phyloP scores from a whole-genome alignment of 35 echinoderm and acorn worm genomes.

The Eucidaris tribuloides region DNA sequence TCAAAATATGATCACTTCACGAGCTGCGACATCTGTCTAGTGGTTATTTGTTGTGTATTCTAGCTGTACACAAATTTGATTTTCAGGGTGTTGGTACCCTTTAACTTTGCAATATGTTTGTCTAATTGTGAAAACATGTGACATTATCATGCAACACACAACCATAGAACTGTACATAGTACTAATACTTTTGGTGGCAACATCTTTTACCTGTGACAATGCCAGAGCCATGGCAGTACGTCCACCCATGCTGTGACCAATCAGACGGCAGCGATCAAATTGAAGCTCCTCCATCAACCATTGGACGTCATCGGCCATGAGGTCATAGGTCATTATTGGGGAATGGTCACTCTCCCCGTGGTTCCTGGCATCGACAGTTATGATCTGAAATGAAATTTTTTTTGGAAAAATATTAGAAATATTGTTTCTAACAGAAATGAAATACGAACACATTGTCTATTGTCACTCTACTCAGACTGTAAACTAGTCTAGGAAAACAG shows the following conservation, averaged over 20 bases:
- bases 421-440: neutral
- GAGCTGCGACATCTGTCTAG: too few species aligned
- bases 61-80: too few species aligned
- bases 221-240: constrained; percentile 73
- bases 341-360: constrained; percentile 85
- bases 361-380: constrained; percentile 91
- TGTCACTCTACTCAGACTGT: neutral
- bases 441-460: neutral
- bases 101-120: too few species aligned
- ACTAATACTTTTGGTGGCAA: neutral
- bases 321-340: constrained; percentile 58
- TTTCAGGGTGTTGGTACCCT: too few species aligned
- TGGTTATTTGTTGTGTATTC: too few species aligned
- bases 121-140: too few species aligned
- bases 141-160: too few species aligned
- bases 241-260: constrained; percentile 96
- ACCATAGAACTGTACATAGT: neutral
- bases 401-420: too few species aligned
- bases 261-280: constrained; percentile 41
- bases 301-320: constrained; percentile 67
- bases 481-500: neutral
- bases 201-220: constrained; percentile 55
- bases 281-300: constrained; percentile 56
- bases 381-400: constrained; percentile 56
- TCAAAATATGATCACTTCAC: too few species aligned